Percentiles rank a stretch among this genome's conserved stretches.
These are phyloP conservation scores for Tetragnatha versicolor DNA, from an alignment of 1,140 invertebrate species.

Conservation along the genomic window DNA sequence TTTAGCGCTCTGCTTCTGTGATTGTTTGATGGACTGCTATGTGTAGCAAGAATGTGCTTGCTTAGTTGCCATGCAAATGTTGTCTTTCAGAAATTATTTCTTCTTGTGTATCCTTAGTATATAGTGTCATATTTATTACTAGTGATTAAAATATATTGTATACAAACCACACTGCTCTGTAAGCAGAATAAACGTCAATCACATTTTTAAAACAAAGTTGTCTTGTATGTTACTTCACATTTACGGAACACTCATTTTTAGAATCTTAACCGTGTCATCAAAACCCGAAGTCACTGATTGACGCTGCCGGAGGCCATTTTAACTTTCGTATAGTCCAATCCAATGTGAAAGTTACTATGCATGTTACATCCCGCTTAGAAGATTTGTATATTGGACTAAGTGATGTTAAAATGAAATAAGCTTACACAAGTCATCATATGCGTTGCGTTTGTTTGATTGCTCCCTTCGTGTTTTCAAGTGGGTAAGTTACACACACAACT, in stretches of 20 bases:
- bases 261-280: too few relatives aligned
- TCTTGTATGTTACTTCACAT: slow-evolving; percentile 45
- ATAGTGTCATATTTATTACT: slow-evolving; percentile 55
- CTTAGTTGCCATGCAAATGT: slow-evolving; percentile 53
- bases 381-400: too few relatives aligned
- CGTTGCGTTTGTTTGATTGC: too few relatives aligned
- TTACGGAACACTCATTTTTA: slow-evolving; percentile 14
- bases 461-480: too few relatives aligned
- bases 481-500: too few relatives aligned
- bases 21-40: slow-evolving; percentile 53
- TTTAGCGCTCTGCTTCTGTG: slow-evolving; percentile 55
- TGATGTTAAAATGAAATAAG: too few relatives aligned
- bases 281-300: too few relatives aligned
- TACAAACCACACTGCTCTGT: slow-evolving; percentile 54
- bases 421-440: too few relatives aligned
- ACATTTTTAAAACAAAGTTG: slow-evolving; percentile 48
- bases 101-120: slow-evolving; percentile 52
- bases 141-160: slow-evolving; percentile 55
- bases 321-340: too few relatives aligned
- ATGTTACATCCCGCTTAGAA: too few relatives aligned
- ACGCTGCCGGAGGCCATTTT: too few relatives aligned
- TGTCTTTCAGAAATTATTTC: slow-evolving; percentile 55
- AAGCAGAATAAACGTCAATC: slow-evolving; percentile 55
- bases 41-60: slow-evolving; percentile 54
- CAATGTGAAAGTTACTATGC: too few relatives aligned